phyloP scores from a whole-genome alignment of 2,113 vertebrate genomes.

The Anser brachyrhynchus region DNA sequence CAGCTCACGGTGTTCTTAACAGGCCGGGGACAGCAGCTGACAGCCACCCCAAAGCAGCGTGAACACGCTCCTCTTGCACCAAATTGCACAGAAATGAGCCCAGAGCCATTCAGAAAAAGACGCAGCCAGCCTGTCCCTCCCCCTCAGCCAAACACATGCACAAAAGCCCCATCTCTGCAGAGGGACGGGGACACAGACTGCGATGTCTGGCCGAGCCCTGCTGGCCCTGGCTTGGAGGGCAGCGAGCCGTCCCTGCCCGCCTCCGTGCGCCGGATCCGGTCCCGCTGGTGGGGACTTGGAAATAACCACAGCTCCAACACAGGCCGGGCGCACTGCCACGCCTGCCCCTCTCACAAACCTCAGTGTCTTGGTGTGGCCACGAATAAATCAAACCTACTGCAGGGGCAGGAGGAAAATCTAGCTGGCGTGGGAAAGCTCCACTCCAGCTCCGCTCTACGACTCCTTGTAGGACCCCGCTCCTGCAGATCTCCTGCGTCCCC shows the following conservation, averaged over 20 bases:
- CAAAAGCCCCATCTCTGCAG: not conserved
- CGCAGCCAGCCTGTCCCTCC: not conserved
- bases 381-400: not conserved
- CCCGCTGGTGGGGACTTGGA: accelerated
- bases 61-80: not conserved
- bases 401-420: not conserved
- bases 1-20: not conserved
- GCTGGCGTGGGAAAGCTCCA: not conserved
- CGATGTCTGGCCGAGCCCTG: too few relatives aligned
- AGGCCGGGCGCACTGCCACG: accelerated
- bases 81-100: not conserved
- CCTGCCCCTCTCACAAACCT: not conserved
- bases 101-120: not conserved
- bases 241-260: not conserved
- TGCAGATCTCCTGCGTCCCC: not conserved
- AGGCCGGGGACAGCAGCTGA: not conserved
- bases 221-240: too few relatives aligned
- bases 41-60: not conserved
- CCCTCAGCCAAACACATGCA: not conserved
- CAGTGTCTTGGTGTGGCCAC: accelerated
- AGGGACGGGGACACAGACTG: not conserved
- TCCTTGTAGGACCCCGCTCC: not conserved
- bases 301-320: not conserved
- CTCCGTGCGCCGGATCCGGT: not conserved
- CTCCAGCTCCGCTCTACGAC: not conserved